These are phyloP conservation scores for Tupaia chinensis DNA, from an alignment of 2,113 vertebrate genomes.

Conservation along the genomic window DNA sequence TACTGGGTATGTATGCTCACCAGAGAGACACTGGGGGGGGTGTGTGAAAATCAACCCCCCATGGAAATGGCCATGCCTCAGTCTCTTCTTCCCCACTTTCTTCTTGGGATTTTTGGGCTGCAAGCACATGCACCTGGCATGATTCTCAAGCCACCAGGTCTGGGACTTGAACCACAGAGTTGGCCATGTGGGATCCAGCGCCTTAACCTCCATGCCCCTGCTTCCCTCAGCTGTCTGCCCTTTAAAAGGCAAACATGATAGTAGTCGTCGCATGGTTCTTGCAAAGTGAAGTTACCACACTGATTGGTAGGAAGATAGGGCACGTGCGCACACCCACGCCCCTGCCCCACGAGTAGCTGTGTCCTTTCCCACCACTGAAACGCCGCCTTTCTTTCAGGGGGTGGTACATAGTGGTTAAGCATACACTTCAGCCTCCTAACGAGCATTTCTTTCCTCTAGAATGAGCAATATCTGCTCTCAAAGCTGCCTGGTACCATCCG, in stretches of 20 bases:
- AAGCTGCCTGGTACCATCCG: not conserved
- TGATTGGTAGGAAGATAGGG: not conserved
- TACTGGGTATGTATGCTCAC: too few relatives aligned
- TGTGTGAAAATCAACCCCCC: too few relatives aligned
- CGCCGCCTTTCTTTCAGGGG: not conserved
- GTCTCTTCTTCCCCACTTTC: too few relatives aligned
- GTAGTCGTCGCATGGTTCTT: not conserved
- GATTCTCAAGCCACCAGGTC: too few relatives aligned
- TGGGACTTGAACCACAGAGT: too few relatives aligned
- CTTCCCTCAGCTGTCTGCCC: not conserved
- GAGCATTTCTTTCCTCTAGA: not conserved
- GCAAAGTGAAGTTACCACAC: not conserved
- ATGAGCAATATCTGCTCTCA: not conserved
- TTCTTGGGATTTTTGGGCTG: too few relatives aligned
- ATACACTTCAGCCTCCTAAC: not conserved
- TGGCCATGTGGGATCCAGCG: too few relatives aligned
- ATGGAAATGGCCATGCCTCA: too few relatives aligned
- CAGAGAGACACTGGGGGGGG: too few relatives aligned
- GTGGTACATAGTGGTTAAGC: not conserved
- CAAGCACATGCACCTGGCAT: too few relatives aligned
- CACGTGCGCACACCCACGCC: not conserved
- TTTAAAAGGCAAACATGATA: conserved; percentile 67
- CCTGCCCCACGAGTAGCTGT: not conserved
- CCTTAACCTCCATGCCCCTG: too few relatives aligned
- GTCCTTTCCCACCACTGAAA: not conserved